phyloP scores from a whole-genome alignment of 2,888 invertebrate genomes.

The Molorchus minor region DNA sequence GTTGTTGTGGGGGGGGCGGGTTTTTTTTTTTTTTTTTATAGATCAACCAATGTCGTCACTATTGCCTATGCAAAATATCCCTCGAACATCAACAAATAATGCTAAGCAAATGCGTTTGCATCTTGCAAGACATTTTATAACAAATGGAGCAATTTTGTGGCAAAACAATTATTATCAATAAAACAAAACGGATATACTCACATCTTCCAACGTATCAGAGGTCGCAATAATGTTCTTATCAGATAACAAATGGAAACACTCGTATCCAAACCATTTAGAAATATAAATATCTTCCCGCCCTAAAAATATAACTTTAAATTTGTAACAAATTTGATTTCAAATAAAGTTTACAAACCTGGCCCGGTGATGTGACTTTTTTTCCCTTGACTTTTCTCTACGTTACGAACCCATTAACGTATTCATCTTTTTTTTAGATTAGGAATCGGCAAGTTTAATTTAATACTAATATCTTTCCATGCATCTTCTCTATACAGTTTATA shows the following conservation, averaged over 20 bases:
- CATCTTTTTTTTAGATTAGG: too few relatives aligned
- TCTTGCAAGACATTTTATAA: not conserved
- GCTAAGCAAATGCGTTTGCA: slow-evolving; percentile 1
- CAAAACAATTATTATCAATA: slow-evolving; percentile 1
- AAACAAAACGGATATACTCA: not conserved
- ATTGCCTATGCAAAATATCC: not conserved
- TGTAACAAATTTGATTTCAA: not conserved
- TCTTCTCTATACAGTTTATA: too few relatives aligned
- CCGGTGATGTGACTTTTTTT: not conserved
- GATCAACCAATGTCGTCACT: too few relatives aligned
- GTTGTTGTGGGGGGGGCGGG: too few relatives aligned
- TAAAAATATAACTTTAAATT: not conserved
- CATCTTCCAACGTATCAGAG: not conserved
- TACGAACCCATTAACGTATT: too few relatives aligned
- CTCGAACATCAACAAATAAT: not conserved
- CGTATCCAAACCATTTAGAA: slow-evolving; percentile 2
- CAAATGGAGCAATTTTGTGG: slow-evolving; percentile 3
- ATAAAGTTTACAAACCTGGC: slow-evolving; percentile 1
- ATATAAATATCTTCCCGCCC: not conserved
- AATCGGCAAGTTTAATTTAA: too few relatives aligned
- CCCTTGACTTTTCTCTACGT: too few relatives aligned
- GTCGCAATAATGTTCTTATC: not conserved
- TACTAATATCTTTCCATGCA: too few relatives aligned
- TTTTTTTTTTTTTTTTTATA: too few relatives aligned
- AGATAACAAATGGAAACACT: not conserved